Evolutionary conservation across 2,113 vertebrate genomes (phyloP), one percentile per base, ranked within the genome.

Genomic region (Serinus canaria): DNA sequence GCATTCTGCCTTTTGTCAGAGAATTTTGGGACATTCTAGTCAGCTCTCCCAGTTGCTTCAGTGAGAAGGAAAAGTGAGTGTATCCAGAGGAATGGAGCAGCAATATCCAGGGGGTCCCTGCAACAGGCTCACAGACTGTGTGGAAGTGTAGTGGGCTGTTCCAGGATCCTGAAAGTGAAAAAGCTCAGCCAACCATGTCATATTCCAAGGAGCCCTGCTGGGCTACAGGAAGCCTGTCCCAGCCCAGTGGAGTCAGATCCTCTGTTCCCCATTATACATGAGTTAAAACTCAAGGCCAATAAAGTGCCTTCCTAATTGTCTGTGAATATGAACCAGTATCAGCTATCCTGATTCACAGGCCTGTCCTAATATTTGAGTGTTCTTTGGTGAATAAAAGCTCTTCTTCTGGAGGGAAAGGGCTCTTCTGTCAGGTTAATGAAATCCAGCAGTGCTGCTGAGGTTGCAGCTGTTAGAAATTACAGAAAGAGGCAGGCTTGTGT

Each of bases 371-470:
- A 64, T 47, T 52, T 59, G 70, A 76, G 37, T 35, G 15, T 23
- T 58, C 43, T 60, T 44, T 24, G 7, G 52, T 28, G 59, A 81
- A 74, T 25, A 60, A 80, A 80, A 78, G 7, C 43, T 63, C 19
- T 30, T 37, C 31, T 56, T 75, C 19, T 56, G 47, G 9, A 83
- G 25, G n/a, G 44, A 92, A 22, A 87, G 46, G 63, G 23, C 33
- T 58, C 53, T 80, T 78, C 86, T 77, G 62, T 35, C 68, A 92
- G 82, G 73, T 89, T 94, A 93, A 85, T 96, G 81, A 83, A 96
- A 95, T 23, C 59, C 43, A 90, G 20, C 39, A 43, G 35, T 14
- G 44, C 47, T 83, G 67, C 63, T 7, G 43, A 13, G 31, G 46
- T 69, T 87, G 83, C 82, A 81, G 64, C 87, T 87, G 87, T 59